Evolutionary conservation across 2,113 vertebrate genomes (phyloP).

Genomic region (Heterotilapia buettikoferi): DNA sequence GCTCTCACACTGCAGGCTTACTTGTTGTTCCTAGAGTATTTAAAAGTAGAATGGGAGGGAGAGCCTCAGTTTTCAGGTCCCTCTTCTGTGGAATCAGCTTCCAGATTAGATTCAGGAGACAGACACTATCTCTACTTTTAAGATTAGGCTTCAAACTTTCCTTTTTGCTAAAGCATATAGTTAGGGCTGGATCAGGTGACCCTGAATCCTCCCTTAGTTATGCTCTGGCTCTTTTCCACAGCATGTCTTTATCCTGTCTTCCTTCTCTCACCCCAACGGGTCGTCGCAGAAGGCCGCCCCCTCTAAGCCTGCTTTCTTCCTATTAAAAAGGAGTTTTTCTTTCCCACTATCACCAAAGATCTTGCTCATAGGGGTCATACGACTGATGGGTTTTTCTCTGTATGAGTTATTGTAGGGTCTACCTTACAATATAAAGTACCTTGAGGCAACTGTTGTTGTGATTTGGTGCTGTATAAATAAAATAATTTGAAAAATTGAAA

Average conservation of each 20-base stretch:
- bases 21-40: too few species aligned
- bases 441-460: background rate
- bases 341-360: too few species aligned
- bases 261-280: background rate
- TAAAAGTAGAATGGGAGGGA: too few species aligned
- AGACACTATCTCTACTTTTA: background rate
- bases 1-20: too few species aligned
- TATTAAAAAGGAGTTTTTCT: too few species aligned
- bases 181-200: background rate
- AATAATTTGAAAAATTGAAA: background rate
- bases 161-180: background rate
- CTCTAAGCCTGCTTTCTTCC: too few species aligned
- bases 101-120: background rate
- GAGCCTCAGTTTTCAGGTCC: too few species aligned
- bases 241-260: background rate
- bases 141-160: background rate
- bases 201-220: background rate
- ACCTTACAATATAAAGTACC: background rate
- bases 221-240: background rate
- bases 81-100: background rate
- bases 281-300: background rate
- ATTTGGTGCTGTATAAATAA: background rate
- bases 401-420: background rate
- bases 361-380: too few species aligned
- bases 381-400: background rate